These are phyloP conservation scores for Actinia tenebrosa DNA, from an alignment of 64 coral and sea anemone genomes.

Conservation along the genomic window DNA sequence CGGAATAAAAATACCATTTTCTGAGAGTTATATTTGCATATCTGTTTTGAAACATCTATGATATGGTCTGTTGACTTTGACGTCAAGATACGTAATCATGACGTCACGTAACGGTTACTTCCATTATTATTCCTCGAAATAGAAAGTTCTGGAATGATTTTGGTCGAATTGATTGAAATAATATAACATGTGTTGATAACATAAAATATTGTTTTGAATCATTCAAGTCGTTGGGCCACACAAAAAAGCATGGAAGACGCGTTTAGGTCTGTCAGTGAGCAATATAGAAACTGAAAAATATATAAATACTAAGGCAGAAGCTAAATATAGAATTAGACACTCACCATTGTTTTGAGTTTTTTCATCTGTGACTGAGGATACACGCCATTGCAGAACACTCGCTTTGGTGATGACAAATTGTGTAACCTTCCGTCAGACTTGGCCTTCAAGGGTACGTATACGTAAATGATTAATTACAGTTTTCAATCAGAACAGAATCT, in stretches of 20 bases:
- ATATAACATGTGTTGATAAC: not conserved
- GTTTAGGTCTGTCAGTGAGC: too few relatives aligned
- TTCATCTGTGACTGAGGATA: constrained; percentile 14
- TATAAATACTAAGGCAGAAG: too few relatives aligned
- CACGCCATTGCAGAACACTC: not conserved
- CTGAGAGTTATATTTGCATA: not conserved
- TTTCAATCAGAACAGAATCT: not conserved
- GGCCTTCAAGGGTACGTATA: not conserved
- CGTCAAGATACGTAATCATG: not conserved
- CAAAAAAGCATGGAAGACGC: too few relatives aligned
- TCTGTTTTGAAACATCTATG: not conserved
- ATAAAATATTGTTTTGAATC: not conserved
- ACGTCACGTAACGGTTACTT: not conserved
- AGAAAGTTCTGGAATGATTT: not conserved
- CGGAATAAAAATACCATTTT: not conserved
- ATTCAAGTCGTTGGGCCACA: too few relatives aligned
- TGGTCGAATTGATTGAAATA: too few relatives aligned
- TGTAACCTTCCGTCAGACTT: not conserved
- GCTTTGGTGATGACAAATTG: not conserved
- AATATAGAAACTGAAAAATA: too few relatives aligned
- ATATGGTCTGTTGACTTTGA: not conserved
- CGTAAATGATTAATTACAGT: not conserved
- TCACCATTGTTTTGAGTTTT: constrained; percentile 16
- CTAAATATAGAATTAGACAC: not conserved
- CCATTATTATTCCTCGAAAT: too few relatives aligned